Evolutionary conservation across 1,140 invertebrate species (phyloP).

Genomic region (Drosophila lini): DNA sequence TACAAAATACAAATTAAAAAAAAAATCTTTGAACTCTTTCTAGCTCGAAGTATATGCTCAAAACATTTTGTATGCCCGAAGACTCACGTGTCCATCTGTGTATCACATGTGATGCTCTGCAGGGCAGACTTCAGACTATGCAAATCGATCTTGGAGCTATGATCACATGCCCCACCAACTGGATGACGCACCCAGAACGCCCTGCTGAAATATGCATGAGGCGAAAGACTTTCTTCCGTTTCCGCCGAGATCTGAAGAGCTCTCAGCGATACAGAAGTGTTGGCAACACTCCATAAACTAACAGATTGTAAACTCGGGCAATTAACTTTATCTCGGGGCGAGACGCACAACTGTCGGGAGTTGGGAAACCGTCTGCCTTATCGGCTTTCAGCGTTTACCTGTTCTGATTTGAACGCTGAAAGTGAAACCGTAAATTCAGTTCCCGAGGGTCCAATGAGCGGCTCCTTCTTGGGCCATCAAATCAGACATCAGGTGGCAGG

Average conservation of each 20-base stretch:
- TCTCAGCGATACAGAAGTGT: slow-evolving; percentile 63
- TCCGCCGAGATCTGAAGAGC: slow-evolving; percentile 40
- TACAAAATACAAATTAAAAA: background rate
- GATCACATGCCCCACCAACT: slow-evolving; percentile 10
- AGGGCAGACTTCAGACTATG: slow-evolving; percentile 42
- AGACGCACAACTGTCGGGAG: slow-evolving; percentile 63
- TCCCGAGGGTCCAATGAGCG: slow-evolving; percentile 28
- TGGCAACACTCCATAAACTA: slow-evolving; percentile 72
- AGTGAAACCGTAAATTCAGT: slow-evolving; percentile 78
- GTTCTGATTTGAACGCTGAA: slow-evolving; percentile 76
- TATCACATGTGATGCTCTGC: slow-evolving; percentile 38
- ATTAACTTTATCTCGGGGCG: slow-evolving; percentile 72
- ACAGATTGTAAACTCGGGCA: slow-evolving; percentile 54
- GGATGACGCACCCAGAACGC: slow-evolving; percentile 32
- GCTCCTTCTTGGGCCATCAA: slow-evolving; percentile 48
- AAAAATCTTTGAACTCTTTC: background rate
- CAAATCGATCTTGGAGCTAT: slow-evolving; percentile 41
- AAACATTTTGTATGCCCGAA: slow-evolving; percentile 1
- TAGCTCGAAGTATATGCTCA: slow-evolving; percentile 50
- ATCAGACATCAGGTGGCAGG: slow-evolving; percentile 80
- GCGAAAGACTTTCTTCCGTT: slow-evolving; percentile 78
- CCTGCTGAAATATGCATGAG: slow-evolving; percentile 72
- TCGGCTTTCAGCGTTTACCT: slow-evolving; percentile 47
- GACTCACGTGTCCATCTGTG: slow-evolving; percentile 53
- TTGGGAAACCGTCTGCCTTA: slow-evolving; percentile 20